A percentile compares a stretch with the other conserved stretches of the same genome.
phyloP scores from a whole-genome alignment of 2,888 invertebrate species.

The Scaeva pyrastri region DNA sequence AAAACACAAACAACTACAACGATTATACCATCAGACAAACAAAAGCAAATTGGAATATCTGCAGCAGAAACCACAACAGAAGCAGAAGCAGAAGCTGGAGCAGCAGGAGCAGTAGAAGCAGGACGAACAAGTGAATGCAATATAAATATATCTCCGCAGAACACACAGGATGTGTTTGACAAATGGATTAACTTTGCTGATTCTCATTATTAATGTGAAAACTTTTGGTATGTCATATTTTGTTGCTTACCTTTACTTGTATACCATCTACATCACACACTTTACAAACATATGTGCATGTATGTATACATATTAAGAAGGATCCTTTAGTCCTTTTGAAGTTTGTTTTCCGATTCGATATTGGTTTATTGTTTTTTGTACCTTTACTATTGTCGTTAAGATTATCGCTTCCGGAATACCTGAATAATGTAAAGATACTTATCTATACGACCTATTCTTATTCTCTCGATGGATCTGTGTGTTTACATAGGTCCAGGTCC shows the following conservation, averaged over 20 bases:
- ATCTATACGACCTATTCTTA: background rate
- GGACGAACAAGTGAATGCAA: slow-evolving; percentile 64
- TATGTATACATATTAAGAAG: no score
- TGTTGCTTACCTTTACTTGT: background rate
- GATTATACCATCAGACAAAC: slow-evolving; percentile 16
- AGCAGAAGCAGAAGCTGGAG: slow-evolving; percentile 4
- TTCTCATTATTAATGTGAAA: slow-evolving; percentile 76
- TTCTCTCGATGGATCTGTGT: slow-evolving; percentile 29
- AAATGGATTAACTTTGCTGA: slow-evolving; percentile 76
- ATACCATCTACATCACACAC: background rate
- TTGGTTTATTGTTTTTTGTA: slow-evolving; percentile 68
- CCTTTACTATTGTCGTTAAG: slow-evolving; percentile 52
- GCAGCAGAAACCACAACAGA: slow-evolving; percentile 40
- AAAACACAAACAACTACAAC: slow-evolving; percentile 39
- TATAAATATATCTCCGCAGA: slow-evolving; percentile 61
- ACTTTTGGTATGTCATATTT: slow-evolving; percentile 73
- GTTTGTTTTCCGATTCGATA: slow-evolving; percentile 45
- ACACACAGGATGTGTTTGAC: slow-evolving; percentile 76
- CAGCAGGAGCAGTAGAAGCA: slow-evolving; percentile 36
- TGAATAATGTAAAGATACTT: slow-evolving; percentile 9
- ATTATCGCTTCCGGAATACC: slow-evolving; percentile 54
- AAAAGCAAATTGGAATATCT: slow-evolving; percentile 56
- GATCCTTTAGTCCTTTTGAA: slow-evolving; percentile 28
- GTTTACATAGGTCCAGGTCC: no score
- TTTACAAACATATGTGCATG: no score